Evolutionary conservation across 2,888 invertebrate species (phyloP).

Genomic region (Endomychus coccineus): DNA sequence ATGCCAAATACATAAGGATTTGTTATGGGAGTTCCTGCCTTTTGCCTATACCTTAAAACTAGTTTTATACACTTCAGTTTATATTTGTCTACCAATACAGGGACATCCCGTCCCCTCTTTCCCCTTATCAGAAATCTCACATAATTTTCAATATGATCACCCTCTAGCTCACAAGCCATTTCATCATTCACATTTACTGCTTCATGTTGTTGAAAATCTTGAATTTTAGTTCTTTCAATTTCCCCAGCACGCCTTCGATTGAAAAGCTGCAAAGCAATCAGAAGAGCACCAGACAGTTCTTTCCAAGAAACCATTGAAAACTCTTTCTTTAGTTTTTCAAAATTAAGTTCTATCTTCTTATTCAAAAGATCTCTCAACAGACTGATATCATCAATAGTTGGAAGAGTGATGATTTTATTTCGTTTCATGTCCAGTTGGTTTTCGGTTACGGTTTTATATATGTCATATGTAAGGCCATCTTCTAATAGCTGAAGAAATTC

Average conservation of each 20-base stretch:
- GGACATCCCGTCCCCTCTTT: slow-evolving; percentile 8
- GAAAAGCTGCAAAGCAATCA: slow-evolving; percentile 15
- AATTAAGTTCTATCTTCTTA: too few species aligned
- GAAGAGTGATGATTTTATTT: too few species aligned
- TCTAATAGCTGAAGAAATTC: slow-evolving; percentile 19
- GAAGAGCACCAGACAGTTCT: slow-evolving; percentile 3
- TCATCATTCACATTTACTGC: slow-evolving; percentile 3
- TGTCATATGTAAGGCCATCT: too few species aligned
- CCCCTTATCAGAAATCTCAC: slow-evolving; percentile 9
- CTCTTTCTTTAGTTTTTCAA: too few species aligned
- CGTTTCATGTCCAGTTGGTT: too few species aligned
- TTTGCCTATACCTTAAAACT: slow-evolving; percentile 5
- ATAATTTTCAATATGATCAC: slow-evolving; percentile 7
- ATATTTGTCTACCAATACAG: slow-evolving; percentile 10
- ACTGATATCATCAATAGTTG: too few species aligned
- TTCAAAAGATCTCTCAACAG: too few species aligned
- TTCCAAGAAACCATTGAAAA: slow-evolving; percentile 3
- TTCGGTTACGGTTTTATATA: too few species aligned
- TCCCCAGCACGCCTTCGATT: slow-evolving; percentile 15
- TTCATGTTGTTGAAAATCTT: slow-evolving; percentile 7
- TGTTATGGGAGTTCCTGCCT: slow-evolving; percentile 2
- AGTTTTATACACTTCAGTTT: slow-evolving; percentile 6
- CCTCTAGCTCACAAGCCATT: too few species aligned
- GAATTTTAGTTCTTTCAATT: slow-evolving; percentile 11
- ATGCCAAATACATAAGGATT: slow-evolving; percentile 10